phyloP scores from a whole-genome alignment of 2,888 invertebrate genomes.

The Elysia crispata region DNA sequence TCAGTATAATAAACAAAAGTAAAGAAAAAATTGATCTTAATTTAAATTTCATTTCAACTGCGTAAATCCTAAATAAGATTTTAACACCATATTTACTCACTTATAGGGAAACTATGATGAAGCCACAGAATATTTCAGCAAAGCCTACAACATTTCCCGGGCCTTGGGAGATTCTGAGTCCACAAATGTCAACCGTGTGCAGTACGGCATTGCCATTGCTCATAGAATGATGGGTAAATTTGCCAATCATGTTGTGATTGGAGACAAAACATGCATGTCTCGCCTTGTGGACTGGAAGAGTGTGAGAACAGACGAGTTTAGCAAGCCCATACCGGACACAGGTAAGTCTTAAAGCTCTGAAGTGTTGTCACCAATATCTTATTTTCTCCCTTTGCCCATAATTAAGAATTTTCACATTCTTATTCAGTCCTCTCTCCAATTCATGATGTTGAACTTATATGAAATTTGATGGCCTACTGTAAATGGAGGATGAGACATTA shows the following conservation, averaged over 20 bases:
- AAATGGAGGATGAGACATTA: too few relatives aligned
- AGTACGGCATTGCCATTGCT: conserved; percentile 74
- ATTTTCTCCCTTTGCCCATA: background rate
- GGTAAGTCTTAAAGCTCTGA: conserved; percentile 27
- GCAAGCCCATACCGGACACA: conserved; percentile 45
- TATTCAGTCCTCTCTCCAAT: too few relatives aligned
- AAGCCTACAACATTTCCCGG: conserved; percentile 75
- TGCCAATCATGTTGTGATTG: conserved; percentile 63
- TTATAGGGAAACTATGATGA: conserved; percentile 75
- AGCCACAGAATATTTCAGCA: conserved; percentile 76
- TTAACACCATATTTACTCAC: conserved; percentile 12
- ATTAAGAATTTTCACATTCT: background rate
- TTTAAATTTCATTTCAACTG: too few relatives aligned
- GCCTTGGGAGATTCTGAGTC: conserved; percentile 70
- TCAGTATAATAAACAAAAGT: too few relatives aligned
- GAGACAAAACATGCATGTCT: conserved; percentile 58
- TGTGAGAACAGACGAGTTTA: conserved; percentile 50
- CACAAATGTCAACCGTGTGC: conserved; percentile 73
- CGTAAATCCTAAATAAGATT: too few relatives aligned
- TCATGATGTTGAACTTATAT: too few relatives aligned
- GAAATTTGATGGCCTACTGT: too few relatives aligned
- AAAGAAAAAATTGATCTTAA: too few relatives aligned
- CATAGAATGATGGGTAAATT: conserved; percentile 71
- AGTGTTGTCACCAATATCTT: background rate
- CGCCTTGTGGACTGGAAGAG: conserved; percentile 75